Evolutionary conservation across 2,113 vertebrate species (phyloP).

Genomic region (Oncorhynchus masou): DNA sequence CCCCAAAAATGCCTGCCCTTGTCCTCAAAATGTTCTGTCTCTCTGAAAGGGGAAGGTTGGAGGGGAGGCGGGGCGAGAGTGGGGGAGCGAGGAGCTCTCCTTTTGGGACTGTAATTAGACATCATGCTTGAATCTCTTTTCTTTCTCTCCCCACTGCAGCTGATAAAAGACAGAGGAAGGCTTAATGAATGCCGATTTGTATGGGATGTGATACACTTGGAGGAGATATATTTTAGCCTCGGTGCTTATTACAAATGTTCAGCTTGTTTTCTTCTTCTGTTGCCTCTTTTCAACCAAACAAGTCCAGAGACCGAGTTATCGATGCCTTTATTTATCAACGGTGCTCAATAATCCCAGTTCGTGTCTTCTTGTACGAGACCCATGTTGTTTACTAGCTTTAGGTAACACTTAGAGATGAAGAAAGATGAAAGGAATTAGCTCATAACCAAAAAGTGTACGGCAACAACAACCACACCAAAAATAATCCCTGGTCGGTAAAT

Average conservation of each 20-base stretch:
- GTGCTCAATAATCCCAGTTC: not conserved
- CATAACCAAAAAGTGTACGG: not conserved
- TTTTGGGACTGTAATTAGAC: slow-evolving; percentile 64
- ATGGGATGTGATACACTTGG: slow-evolving; percentile 30
- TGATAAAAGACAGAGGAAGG: slow-evolving; percentile 32
- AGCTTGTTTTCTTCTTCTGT: not conserved
- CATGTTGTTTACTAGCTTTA: not conserved
- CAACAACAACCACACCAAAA: not conserved
- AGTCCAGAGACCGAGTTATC: not conserved
- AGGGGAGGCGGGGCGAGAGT: slow-evolving; percentile 49
- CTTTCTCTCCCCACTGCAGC: slow-evolving; percentile 1
- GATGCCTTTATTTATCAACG: not conserved
- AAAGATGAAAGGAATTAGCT: not conserved
- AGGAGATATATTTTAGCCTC: slow-evolving; percentile 28
- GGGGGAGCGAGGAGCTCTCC: slow-evolving; percentile 50
- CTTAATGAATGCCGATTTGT: slow-evolving; percentile 47
- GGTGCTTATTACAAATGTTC: slow-evolving; percentile 17
- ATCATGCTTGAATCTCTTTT: slow-evolving; percentile 37
- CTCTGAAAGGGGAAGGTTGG: slow-evolving; percentile 8
- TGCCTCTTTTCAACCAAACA: not conserved
- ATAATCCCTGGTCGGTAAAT: not conserved
- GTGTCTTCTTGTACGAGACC: not conserved
- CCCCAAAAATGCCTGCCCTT: slow-evolving; percentile 67
- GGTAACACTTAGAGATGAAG: not conserved
- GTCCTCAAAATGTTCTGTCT: slow-evolving; percentile 58